Percentiles rank a stretch among this genome's conserved stretches.
Evolutionary conservation across 2,888 invertebrate genomes (phyloP).

Genomic region (Myathropa florea): DNA sequence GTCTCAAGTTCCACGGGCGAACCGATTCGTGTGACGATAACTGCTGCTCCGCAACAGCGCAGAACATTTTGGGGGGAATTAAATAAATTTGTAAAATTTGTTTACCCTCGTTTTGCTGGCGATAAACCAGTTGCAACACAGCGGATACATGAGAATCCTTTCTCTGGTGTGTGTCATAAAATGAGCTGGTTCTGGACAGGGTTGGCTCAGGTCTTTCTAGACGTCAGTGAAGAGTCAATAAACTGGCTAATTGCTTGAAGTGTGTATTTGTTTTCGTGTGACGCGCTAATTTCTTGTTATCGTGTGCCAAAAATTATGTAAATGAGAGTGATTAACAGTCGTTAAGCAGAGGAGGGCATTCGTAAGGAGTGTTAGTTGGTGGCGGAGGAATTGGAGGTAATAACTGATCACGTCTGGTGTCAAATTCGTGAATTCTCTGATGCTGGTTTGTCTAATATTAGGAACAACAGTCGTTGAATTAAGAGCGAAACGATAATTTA

Average conservation of each 20-base stretch:
- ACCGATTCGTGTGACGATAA: no score
- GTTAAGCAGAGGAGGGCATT: background rate
- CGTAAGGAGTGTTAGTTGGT: background rate
- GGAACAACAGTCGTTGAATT: no score
- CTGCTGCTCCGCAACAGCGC: no score
- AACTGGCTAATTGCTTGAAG: background rate
- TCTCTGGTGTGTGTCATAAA: background rate
- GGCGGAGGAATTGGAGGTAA: no score
- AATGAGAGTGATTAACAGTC: background rate
- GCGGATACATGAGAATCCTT: background rate
- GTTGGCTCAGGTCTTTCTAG: background rate
- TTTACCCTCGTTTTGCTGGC: background rate
- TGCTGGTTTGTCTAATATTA: background rate
- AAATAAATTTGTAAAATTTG: background rate
- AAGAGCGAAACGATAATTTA: no score
- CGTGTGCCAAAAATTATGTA: background rate
- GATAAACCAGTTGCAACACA: background rate
- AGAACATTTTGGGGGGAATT: background rate
- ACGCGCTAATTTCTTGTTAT: background rate
- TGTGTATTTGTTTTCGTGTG: background rate
- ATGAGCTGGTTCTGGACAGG: background rate
- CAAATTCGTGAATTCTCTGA: no score
- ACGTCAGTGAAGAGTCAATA: background rate
- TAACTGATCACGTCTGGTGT: no score
- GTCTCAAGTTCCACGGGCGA: background rate